A percentile compares a stretch with the other conserved stretches of the same genome.
Evolutionary conservation across 2,113 vertebrate genomes (phyloP).

Genomic region (Poeciliopsis turrubarensis): DNA sequence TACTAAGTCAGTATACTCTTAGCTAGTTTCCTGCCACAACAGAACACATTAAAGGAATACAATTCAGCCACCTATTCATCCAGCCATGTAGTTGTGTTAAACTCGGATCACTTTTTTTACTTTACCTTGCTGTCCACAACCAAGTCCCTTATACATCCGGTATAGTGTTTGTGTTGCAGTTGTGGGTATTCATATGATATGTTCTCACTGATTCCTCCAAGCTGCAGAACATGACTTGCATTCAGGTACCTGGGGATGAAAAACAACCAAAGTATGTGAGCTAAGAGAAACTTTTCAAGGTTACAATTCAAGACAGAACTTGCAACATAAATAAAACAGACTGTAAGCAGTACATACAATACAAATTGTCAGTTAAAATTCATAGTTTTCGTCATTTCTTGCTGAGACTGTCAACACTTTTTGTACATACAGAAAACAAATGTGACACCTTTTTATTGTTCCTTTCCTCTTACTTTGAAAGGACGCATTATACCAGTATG

Average conservation of each 20-base stretch:
- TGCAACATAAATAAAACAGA: conserved; percentile 1
- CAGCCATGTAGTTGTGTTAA: not conserved
- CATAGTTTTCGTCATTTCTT: conserved; percentile 29
- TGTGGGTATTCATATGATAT: conserved; percentile 85
- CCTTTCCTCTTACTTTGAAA: conserved; percentile 21
- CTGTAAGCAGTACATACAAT: not conserved
- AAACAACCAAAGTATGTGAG: conserved; percentile 10
- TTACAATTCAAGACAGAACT: conserved; percentile 28
- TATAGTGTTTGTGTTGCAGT: conserved; percentile 84
- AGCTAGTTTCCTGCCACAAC: not conserved
- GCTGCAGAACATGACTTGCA: conserved; percentile 83
- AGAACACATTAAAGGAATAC: conserved; percentile 13
- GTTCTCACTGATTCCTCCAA: conserved; percentile 87
- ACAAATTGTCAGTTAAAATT: conserved; percentile 33
- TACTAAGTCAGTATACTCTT: no score
- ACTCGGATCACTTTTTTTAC: not conserved
- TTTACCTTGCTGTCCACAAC: conserved; percentile 85
- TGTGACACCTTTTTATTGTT: conserved; percentile 37
- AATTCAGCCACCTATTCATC: not conserved
- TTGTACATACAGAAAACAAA: conserved; percentile 37
- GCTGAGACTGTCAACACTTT: conserved; percentile 30
- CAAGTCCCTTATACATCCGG: conserved; percentile 86
- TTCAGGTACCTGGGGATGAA: conserved; percentile 81
- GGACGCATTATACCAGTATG: conserved; percentile 15
- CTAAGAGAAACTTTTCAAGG: conserved; percentile 28